These are phyloP conservation scores for Chionis minor DNA, from an alignment of 2,113 vertebrate species.

Conservation along the genomic window DNA sequence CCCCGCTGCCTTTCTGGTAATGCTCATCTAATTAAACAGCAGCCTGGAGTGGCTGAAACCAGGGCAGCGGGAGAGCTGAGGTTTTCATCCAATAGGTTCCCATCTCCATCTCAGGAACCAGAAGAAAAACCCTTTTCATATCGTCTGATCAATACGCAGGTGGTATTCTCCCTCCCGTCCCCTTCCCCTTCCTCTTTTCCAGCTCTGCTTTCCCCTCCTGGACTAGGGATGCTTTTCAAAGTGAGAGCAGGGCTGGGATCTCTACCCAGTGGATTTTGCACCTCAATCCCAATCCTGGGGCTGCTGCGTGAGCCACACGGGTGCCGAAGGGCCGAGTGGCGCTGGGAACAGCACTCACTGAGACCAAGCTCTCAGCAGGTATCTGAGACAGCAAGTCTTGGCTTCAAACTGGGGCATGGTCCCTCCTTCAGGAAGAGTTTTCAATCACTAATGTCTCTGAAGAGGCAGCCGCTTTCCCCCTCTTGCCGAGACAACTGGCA, in stretches of 20 bases:
- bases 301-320: background rate
- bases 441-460: background rate
- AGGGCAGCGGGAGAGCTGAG: conserved; percentile 32
- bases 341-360: background rate
- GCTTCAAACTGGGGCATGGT: background rate
- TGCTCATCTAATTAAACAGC: conserved; percentile 14
- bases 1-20: conserved; percentile 26
- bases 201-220: background rate
- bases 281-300: background rate
- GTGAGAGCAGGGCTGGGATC: background rate
- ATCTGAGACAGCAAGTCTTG: background rate
- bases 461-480: background rate
- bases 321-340: background rate
- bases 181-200: background rate
- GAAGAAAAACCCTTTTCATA: conserved; percentile 32
- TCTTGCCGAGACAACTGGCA: background rate
- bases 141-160: background rate
- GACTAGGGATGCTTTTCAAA: background rate
- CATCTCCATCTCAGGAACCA: background rate
- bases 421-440: background rate
- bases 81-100: background rate
- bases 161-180: background rate
- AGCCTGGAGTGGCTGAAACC: conserved; percentile 33
- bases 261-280: background rate
- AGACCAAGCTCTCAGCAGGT: background rate